Evolutionary conservation across 2,888 invertebrate genomes (phyloP).

Genomic region (Ganaspis brasiliensis): DNA sequence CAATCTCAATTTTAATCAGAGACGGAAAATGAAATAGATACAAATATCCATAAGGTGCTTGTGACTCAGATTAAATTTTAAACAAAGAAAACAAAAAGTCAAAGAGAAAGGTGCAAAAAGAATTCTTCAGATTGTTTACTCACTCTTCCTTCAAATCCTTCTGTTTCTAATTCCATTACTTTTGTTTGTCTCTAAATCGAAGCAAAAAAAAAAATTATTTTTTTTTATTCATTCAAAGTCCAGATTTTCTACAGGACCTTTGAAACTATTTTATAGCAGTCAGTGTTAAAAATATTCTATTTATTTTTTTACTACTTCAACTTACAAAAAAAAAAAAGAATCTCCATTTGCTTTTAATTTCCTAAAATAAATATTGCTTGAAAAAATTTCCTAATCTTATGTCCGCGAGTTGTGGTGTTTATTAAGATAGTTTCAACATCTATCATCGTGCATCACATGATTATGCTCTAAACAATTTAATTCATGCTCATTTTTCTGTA

Average conservation of each 20-base stretch:
- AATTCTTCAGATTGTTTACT: conserved; percentile 29
- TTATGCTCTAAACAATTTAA: conserved; percentile 50
- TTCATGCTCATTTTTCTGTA: conserved; percentile 63
- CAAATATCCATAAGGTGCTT: conserved; percentile 14
- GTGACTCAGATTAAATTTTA: neutral
- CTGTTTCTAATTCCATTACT: conserved; percentile 32
- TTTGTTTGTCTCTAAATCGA: conserved; percentile 44
- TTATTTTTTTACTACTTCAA: no score
- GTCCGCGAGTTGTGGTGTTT: conserved; percentile 64
- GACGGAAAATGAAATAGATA: neutral
- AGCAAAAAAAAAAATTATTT: conserved; percentile 48
- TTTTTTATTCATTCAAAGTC: neutral
- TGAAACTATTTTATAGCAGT: neutral
- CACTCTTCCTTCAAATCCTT: conserved; percentile 40
- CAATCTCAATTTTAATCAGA: neutral
- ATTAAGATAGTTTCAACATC: conserved; percentile 65
- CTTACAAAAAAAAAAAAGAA: no score
- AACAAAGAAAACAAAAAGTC: neutral
- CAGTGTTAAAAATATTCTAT: neutral
- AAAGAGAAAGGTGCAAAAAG: conserved; percentile 23
- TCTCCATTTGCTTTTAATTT: neutral
- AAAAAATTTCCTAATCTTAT: conserved; percentile 42
- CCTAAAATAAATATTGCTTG: neutral
- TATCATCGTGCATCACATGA: conserved; percentile 69
- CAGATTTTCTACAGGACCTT: no score